These are phyloP conservation scores for Myotis planiceps DNA, from an alignment of 2,797 vertebrate species.

Conservation along the genomic window DNA sequence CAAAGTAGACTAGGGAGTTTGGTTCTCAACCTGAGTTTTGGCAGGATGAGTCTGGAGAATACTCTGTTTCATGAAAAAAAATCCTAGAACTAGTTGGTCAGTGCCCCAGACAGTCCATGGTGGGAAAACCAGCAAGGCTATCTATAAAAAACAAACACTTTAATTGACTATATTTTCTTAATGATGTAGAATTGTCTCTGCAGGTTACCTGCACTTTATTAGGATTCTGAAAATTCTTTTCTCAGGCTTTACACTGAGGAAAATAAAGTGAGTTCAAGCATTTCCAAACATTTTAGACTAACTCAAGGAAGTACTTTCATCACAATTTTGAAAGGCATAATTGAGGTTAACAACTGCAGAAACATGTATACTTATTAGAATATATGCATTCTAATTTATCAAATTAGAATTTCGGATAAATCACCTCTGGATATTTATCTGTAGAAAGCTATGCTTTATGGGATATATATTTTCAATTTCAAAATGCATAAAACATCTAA, in stretches of 20 bases:
- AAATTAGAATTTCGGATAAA: neutral
- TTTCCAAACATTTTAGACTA: neutral
- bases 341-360: neutral
- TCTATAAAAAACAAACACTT: neutral
- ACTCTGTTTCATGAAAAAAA: neutral
- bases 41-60: neutral
- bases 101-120: fast-evolving
- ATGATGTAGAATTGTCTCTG: neutral
- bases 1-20: neutral
- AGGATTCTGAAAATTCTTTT: neutral
- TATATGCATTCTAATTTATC: neutral
- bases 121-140: neutral
- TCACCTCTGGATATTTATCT: neutral
- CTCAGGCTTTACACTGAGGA: neutral
- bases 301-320: neutral
- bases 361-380: neutral
- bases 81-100: neutral
- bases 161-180: neutral
- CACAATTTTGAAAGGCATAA: neutral
- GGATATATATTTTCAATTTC: neutral
- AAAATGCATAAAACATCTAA: neutral
- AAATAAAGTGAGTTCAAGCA: neutral
- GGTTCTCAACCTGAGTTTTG: neutral
- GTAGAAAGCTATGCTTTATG: neutral
- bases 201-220: neutral